Percentiles rank a stretch among this genome's conserved stretches.
These are phyloP conservation scores for Drosophila arawakana DNA, from an alignment of 1,140 invertebrate species.

Conservation along the genomic window DNA sequence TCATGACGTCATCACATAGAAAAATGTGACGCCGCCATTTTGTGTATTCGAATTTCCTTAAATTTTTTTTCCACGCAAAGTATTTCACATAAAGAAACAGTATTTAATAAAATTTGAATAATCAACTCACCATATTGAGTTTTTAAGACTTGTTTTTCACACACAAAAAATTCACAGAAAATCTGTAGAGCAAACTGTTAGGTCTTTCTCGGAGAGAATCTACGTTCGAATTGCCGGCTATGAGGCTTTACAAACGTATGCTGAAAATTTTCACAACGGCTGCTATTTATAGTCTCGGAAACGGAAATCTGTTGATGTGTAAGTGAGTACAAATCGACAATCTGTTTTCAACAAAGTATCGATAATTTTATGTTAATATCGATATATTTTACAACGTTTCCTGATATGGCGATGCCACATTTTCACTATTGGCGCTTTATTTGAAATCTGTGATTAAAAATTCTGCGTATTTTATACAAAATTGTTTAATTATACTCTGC, in stretches of 20 bases:
- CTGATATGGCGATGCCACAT: neutral
- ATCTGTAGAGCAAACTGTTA: constrained; percentile 50
- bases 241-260: constrained; percentile 78
- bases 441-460: neutral
- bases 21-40: constrained; percentile 42
- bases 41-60: neutral
- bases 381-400: constrained; percentile 20
- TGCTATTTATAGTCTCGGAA: constrained; percentile 65
- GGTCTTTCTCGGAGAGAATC: constrained; percentile 57
- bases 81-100: too few species aligned
- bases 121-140: constrained; percentile 72
- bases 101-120: neutral
- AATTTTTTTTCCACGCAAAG: neutral
- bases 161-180: constrained; percentile 65
- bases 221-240: constrained; percentile 76
- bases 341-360: neutral
- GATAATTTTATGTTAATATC: constrained; percentile 5
- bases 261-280: constrained; percentile 31
- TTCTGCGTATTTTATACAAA: too few species aligned
- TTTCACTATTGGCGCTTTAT: neutral
- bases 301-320: constrained; percentile 15
- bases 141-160: constrained; percentile 51
- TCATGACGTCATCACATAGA: constrained; percentile 62
- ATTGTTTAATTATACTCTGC: too few species aligned
- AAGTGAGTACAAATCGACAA: constrained; percentile 1